Percentiles rank a stretch among this genome's conserved stretches.
phyloP scores from a whole-genome alignment of 2,797 vertebrate genomes.

The Loriculus beryllinus region DNA sequence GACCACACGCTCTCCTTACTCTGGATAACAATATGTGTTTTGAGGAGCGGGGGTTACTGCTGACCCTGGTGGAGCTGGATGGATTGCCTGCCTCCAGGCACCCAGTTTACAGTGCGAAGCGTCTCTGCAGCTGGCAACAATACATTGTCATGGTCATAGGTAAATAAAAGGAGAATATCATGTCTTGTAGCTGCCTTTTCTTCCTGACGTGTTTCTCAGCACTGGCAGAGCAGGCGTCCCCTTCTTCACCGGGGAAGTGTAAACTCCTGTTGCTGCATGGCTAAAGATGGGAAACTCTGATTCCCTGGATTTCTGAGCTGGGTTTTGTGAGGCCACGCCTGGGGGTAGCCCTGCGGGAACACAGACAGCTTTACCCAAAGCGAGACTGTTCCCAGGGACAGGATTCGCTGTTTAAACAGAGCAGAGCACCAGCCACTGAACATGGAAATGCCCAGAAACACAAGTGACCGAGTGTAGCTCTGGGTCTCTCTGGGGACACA shows the following conservation, averaged over 20 bases:
- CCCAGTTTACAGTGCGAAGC: conserved; percentile 86
- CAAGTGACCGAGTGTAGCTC: neutral
- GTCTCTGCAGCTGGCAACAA: conserved; percentile 78
- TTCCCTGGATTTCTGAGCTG: neutral
- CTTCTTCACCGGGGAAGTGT: accelerated
- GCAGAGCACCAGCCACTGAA: neutral
- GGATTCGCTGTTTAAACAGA: accelerated
- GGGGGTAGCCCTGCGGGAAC: neutral
- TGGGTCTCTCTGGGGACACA: neutral
- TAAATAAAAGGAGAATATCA: conserved; percentile 76
- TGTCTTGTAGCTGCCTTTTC: conserved; percentile 32
- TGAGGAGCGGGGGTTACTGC: conserved; percentile 41
- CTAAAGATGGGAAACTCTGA: neutral
- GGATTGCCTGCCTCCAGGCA: conserved; percentile 81
- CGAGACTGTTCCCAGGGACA: neutral
- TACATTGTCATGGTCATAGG: conserved; percentile 53
- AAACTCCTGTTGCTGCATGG: neutral
- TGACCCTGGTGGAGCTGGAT: conserved; percentile 71
- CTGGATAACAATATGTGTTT: conserved; percentile 78
- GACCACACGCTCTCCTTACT: conserved; percentile 76
- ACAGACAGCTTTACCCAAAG: neutral
- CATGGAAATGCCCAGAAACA: neutral
- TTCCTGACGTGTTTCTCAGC: neutral
- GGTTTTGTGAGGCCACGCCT: neutral
- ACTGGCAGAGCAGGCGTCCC: accelerated